These are phyloP conservation scores for Suncus etruscus DNA, from an alignment of 2,113 vertebrate genomes.

Conservation along the genomic window DNA sequence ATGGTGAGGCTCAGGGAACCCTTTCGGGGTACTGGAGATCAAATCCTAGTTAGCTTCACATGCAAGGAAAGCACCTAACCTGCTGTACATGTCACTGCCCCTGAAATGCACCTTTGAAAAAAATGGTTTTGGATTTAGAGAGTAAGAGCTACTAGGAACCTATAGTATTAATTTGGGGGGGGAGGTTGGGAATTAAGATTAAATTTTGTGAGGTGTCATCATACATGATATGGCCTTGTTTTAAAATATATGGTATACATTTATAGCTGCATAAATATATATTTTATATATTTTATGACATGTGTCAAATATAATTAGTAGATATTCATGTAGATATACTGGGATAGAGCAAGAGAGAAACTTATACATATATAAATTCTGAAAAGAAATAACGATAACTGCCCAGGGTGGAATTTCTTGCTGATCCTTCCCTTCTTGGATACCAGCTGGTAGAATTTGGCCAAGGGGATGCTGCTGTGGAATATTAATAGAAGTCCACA, in stretches of 20 bases:
- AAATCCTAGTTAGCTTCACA: too few relatives aligned
- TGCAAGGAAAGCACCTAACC: too few relatives aligned
- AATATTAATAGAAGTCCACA: accelerated
- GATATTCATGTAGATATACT: not conserved
- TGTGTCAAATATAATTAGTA: not conserved
- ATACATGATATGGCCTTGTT: not conserved
- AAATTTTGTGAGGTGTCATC: not conserved
- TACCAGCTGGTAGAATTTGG: not conserved
- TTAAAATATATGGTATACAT: not conserved
- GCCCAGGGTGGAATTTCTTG: not conserved
- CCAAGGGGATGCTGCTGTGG: not conserved
- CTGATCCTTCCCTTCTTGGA: too few relatives aligned
- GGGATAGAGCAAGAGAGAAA: too few relatives aligned
- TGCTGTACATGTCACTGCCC: too few relatives aligned
- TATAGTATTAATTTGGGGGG: not conserved
- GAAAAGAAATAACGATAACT: too few relatives aligned
- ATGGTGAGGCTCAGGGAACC: too few relatives aligned
- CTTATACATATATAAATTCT: accelerated
- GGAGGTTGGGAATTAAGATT: not conserved
- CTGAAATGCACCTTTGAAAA: not conserved
- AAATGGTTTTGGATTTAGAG: too few relatives aligned
- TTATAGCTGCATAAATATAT: accelerated
- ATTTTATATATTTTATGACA: not conserved
- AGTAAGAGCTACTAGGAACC: not conserved
- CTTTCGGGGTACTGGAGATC: too few relatives aligned